Evolutionary conservation across 2,113 vertebrate species (phyloP).

Genomic region (Orycteropus afer): DNA sequence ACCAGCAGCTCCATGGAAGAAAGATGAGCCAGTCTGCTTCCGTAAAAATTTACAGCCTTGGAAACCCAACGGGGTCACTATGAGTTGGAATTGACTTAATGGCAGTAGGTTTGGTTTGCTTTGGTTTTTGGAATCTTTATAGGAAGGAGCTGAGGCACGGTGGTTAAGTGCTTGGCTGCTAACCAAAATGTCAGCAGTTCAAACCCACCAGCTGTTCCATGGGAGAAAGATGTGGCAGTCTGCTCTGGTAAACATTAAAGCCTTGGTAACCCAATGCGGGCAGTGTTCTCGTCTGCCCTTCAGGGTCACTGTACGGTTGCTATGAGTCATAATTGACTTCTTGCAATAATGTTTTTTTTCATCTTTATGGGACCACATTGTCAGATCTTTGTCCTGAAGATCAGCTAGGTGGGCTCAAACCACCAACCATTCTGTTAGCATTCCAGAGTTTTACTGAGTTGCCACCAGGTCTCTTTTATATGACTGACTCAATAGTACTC

Average conservation of each 20-base stretch:
- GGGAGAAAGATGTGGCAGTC: not conserved
- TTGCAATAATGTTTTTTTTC: not conserved
- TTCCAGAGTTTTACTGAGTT: not conserved
- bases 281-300: not conserved
- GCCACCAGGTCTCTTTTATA: not conserved
- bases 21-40: no score
- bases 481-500: not conserved
- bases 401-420: not conserved
- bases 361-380: not conserved
- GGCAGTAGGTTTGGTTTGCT: no score
- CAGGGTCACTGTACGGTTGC: not conserved
- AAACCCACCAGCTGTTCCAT: not conserved
- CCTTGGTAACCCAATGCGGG: not conserved
- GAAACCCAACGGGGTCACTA: no score
- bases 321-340: not conserved
- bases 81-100: no score
- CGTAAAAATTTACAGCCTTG: no score
- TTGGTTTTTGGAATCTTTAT: no score
- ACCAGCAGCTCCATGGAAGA: no score
- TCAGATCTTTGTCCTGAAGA: not conserved
- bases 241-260: not conserved
- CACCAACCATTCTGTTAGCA: not conserved
- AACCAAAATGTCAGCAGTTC: not conserved
- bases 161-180: not conserved
- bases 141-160: not conserved